These are phyloP conservation scores for Heliconius erato DNA, from an alignment of 2,888 invertebrate genomes.

Conservation along the genomic window DNA sequence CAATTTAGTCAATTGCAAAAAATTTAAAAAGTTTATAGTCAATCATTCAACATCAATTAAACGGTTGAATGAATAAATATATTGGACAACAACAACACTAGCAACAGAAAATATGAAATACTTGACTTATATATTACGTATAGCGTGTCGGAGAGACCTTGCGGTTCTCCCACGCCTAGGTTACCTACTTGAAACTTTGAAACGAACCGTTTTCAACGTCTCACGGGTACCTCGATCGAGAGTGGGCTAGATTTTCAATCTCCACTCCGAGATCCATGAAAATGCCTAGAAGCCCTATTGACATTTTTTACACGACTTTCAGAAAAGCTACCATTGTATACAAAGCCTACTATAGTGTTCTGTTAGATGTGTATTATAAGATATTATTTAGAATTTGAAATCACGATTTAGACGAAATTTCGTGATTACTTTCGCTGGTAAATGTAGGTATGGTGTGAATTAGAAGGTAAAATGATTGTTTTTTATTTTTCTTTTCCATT, in stretches of 20 bases:
- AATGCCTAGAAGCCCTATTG: conserved; percentile 40
- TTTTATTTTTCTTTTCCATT: not conserved
- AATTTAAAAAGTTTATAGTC: no score
- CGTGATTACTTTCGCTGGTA: conserved; percentile 26
- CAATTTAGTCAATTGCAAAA: no score
- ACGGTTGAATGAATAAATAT: not conserved
- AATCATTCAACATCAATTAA: not conserved
- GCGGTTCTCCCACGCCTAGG: conserved; percentile 41
- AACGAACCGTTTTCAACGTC: conserved; percentile 39
- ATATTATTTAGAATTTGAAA: not conserved
- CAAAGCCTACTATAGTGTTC: not conserved
- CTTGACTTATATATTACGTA: conserved; percentile 23
- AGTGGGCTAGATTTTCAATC: conserved; percentile 36
- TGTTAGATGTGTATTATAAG: conserved; percentile 21
- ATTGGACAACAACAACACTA: not conserved
- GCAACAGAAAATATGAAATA: conserved; percentile 8
- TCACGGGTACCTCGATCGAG: conserved; percentile 30
- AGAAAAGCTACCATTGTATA: conserved; percentile 30
- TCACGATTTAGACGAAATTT: conserved; percentile 30
- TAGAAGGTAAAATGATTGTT: conserved; percentile 6
- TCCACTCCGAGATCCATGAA: conserved; percentile 41
- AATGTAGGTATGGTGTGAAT: conserved; percentile 16
- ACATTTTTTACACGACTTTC: conserved; percentile 38
- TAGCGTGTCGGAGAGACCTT: conserved; percentile 34
- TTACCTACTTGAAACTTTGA: conserved; percentile 26